Evolutionary conservation across 1,140 invertebrate species (phyloP), one percentile per base, ranked within the genome.

Genomic region (Pseudomyrmex flavicornis): DNA sequence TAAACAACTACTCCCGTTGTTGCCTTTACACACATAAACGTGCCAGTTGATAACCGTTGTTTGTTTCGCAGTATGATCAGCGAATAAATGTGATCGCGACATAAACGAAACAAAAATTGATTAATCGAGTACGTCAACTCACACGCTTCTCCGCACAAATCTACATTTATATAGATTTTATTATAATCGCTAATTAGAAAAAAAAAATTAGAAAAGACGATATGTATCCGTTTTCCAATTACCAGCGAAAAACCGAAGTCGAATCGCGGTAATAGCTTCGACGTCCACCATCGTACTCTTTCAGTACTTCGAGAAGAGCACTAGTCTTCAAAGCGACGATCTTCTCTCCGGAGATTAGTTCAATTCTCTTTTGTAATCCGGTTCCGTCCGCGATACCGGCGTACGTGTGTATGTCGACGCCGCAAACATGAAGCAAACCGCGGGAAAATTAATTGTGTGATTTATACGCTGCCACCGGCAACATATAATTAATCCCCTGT

Each of bases 401-500:
- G 87, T 86, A 90, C 48, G 85, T 85, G 69, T 89, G 85, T 85
- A 66, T 89, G 85, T 88, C 87, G 62, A 82, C 87, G 88, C 86
- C 87, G 85, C 85, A 52, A 83, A 70, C 65, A 22, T 73, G 50
- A 77, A 69, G 70, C 69, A 86, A 89, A 54, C 84, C 84, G 79
- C 68, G 83, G 85, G 83, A 87, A 92, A 93, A 92, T 93, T 92
- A 91, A 92, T 93, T 90, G 90, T 91, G 90, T 92, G 91, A 93
- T 92, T 93, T 92, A 93, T 91, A 91, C 80, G 88, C 87, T 90
- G 90, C 90, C 90, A 93, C 85, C 59, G 85, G 90, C 92, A 93
- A 93, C 89, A 92, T 92, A 91, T 90, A 93, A 93, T 93, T 93
- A 93, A 93, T 93, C 90, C 88, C 84, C 86, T 89, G 90, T 89